Evolutionary conservation across 2,888 invertebrate genomes (phyloP), one percentile per base, ranked within the genome.

Genomic region (Frankliniella fusca): DNA sequence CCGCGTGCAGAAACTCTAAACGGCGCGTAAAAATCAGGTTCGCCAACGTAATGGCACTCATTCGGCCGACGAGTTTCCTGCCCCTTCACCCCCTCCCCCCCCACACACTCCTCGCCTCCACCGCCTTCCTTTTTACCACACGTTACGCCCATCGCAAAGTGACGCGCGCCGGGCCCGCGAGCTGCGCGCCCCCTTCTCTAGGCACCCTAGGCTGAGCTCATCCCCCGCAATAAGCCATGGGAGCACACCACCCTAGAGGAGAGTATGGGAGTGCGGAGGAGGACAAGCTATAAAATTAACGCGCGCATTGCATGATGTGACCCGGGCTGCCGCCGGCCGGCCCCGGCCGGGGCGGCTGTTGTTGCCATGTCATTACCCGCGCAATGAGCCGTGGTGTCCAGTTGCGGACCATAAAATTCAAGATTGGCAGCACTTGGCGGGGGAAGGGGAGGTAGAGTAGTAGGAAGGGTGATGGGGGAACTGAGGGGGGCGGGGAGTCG

Each of bases 1-100:
- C 23, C 70, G 9, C 70, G 70, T 27, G 12, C 70, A 27, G 23
- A 12, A 76, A n/a, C 70, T 9, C 27, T 27, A 76, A 27, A 76
- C 12, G 23, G 70, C 70, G 70, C 70, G 70, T 76, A 76, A 76
- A 76, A 76, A 76, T 76, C 70, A 27, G 70, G 70, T 27, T 27
- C 70, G 70, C 7, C 70, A 76, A 76, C 70, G 70, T 76, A 76
- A 76, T 12, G 27, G 70, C 23, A 76, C 70, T 76, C 70, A 27
- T 76, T 76, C 70, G 23, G 23, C 23, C 23, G 27, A 27, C 23
- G 70, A 76, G 70, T 76, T 76, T 38, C 38, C 38, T 38, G 38
- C 38, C 38, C 38, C n/a, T n/a, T n/a, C n/a, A n/a, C n/a, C 38
- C 38, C 38, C 2, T 5, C 38, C 38, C 38, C 2, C 38, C 38